phyloP scores from a whole-genome alignment of 2,113 vertebrate species.

The Gymnorhina tibicen region DNA sequence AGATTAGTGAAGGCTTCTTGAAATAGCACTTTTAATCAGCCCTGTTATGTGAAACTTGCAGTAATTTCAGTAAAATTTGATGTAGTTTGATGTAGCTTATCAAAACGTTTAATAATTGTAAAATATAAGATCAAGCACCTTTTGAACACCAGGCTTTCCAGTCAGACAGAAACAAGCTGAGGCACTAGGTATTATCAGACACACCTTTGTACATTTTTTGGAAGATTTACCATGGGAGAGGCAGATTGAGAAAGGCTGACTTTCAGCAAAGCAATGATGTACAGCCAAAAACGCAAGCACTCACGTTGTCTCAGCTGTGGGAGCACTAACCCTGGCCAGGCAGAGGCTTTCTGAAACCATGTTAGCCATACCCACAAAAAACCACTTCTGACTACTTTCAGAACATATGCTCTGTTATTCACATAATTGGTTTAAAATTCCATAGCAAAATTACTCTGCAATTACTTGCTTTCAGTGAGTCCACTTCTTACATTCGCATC shows the following conservation, averaged over 20 bases:
- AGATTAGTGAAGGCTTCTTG: background rate
- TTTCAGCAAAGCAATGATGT: background rate
- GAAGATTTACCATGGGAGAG: background rate
- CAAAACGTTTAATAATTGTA: background rate
- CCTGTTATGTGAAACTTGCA: background rate
- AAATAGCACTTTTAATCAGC: slow-evolving; percentile 3
- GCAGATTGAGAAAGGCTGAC: background rate
- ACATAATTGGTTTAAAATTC: slow-evolving; percentile 45
- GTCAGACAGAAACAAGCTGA: background rate
- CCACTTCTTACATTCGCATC: background rate
- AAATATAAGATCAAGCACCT: background rate
- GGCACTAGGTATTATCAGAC: background rate
- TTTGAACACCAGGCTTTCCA: background rate
- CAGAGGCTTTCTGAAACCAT: background rate
- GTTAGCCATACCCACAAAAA: background rate
- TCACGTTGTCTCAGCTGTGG: background rate
- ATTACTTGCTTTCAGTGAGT: slow-evolving; percentile 41
- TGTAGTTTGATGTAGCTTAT: background rate
- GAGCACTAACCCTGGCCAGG: background rate
- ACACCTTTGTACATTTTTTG: background rate
- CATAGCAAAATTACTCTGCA: slow-evolving; percentile 40
- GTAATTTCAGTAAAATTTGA: background rate
- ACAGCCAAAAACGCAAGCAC: background rate
- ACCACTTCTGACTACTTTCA: slow-evolving; percentile 1
- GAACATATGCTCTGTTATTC: slow-evolving; percentile 19